These are phyloP conservation scores for Hypotaenidia philippensis DNA, from an alignment of 2,797 vertebrate species.

Conservation along the genomic window DNA sequence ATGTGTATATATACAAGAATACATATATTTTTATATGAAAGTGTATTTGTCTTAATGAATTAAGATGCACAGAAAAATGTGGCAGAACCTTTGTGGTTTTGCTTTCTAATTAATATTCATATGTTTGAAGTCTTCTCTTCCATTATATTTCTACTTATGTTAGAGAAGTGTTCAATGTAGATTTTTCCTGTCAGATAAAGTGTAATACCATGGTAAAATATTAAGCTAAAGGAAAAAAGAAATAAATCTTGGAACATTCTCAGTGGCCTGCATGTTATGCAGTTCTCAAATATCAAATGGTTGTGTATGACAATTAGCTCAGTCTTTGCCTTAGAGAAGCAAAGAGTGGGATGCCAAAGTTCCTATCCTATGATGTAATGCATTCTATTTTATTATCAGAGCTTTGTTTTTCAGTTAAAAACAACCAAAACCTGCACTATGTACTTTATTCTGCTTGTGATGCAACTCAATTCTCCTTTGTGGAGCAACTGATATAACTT, in stretches of 20 bases:
- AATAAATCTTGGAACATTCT: neutral
- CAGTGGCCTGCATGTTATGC: neutral
- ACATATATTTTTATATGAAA: neutral
- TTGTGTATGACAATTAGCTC: slow-evolving; percentile 35
- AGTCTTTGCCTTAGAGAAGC: slow-evolving; percentile 18
- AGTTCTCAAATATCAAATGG: slow-evolving; percentile 47
- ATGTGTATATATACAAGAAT: neutral
- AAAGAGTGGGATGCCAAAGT: neutral
- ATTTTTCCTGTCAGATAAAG: neutral
- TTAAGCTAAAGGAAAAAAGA: neutral
- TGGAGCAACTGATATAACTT: neutral
- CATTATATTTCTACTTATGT: neutral
- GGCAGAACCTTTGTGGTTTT: neutral
- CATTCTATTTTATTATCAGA: slow-evolving; percentile 5
- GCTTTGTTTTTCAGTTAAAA: slow-evolving; percentile 23
- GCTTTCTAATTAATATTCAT: neutral
- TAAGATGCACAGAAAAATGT: neutral
- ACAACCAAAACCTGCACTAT: neutral
- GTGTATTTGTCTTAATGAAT: neutral
- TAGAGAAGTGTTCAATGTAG: neutral
- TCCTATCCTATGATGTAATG: slow-evolving; percentile 37
- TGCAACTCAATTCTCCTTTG: neutral
- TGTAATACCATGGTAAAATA: slow-evolving; percentile 8
- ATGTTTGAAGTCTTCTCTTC: neutral
- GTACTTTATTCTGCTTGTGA: neutral